Conservation (phyloP, 2,888 invertebrate genomes). For the Diloba caeruleocephala region DNA sequence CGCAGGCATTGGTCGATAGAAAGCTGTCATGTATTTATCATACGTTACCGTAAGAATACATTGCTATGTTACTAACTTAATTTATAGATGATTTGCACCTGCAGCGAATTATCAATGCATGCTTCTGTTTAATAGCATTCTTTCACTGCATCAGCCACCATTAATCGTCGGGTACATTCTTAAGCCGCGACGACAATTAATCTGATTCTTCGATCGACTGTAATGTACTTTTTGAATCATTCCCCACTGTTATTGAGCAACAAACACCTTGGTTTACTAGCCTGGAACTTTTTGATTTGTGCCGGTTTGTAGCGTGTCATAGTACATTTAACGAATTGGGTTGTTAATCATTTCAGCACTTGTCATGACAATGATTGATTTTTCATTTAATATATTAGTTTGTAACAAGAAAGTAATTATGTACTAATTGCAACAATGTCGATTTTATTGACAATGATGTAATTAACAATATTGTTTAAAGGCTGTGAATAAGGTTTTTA, state of each 20-base stretch:
- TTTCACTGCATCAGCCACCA: conserved; percentile 54
- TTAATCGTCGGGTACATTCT: conserved; percentile 56
- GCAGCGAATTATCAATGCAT: conserved; percentile 54
- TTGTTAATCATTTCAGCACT: conserved; percentile 57
- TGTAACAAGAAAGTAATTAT: conserved; percentile 35
- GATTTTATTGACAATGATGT: conserved; percentile 41
- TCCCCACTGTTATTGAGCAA: conserved; percentile 35
- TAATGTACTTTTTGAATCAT: conserved; percentile 46
- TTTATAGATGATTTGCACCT: conserved; percentile 60
- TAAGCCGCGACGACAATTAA: conserved; percentile 46
- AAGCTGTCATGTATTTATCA: conserved; percentile 38
- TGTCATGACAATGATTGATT: conserved; percentile 60
- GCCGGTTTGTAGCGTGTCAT: conserved; percentile 41
- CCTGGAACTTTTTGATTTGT: conserved; percentile 46
- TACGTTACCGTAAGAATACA: conserved; percentile 37
- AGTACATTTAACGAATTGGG: conserved; percentile 46
- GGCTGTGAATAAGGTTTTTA: conserved; percentile 44
- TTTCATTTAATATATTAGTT: conserved; percentile 45
- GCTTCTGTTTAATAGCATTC: conserved; percentile 56
- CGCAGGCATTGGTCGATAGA: conserved; percentile 19
- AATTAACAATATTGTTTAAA: conserved; percentile 34
- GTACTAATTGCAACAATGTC: conserved; percentile 38
- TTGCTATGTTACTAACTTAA: conserved; percentile 47
- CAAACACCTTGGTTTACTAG: conserved; percentile 46
- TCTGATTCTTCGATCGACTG: conserved; percentile 39